phyloP scores from a whole-genome alignment of 2,888 invertebrate species.

The Nephrotoma guestfalica region DNA sequence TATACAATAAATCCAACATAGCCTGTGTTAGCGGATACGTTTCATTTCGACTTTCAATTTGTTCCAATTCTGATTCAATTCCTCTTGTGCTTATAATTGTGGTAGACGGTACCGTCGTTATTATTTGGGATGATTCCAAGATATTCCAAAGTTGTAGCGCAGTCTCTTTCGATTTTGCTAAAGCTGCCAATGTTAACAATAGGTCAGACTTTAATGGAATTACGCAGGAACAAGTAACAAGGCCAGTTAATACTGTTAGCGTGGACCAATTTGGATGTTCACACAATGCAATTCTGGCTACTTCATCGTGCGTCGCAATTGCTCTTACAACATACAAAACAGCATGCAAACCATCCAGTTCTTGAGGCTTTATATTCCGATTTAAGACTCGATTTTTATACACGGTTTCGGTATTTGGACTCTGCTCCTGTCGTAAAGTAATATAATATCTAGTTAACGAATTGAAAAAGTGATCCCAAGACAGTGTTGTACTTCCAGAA shows the following conservation, averaged over 20 bases:
- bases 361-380: constrained; percentile 58
- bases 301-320: constrained; percentile 66
- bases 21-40: constrained; percentile 79
- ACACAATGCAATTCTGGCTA: constrained; percentile 65
- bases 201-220: constrained; percentile 73
- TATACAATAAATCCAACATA: constrained; percentile 57
- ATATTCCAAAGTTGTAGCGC: constrained; percentile 75
- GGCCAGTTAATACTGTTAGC: constrained; percentile 60
- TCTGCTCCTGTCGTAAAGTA: constrained; percentile 54
- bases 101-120: constrained; percentile 49
- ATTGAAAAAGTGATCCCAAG: constrained; percentile 75
- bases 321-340: constrained; percentile 64
- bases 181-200: constrained; percentile 58
- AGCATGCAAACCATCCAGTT: constrained; percentile 72
- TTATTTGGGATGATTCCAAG: constrained; percentile 66
- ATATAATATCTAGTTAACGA: constrained; percentile 60
- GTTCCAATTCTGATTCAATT: constrained; percentile 73
- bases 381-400: constrained; percentile 40
- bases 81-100: constrained; percentile 38
- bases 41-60: constrained; percentile 81
- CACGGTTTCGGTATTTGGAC: constrained; percentile 47
- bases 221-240: constrained; percentile 78
- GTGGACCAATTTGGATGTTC: constrained; percentile 84
- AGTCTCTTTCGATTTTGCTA: constrained; percentile 63
- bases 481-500: constrained; percentile 40